Evolutionary conservation across 2,113 vertebrate species (phyloP).

Genomic region (Petrocephalus microphthalmus): DNA sequence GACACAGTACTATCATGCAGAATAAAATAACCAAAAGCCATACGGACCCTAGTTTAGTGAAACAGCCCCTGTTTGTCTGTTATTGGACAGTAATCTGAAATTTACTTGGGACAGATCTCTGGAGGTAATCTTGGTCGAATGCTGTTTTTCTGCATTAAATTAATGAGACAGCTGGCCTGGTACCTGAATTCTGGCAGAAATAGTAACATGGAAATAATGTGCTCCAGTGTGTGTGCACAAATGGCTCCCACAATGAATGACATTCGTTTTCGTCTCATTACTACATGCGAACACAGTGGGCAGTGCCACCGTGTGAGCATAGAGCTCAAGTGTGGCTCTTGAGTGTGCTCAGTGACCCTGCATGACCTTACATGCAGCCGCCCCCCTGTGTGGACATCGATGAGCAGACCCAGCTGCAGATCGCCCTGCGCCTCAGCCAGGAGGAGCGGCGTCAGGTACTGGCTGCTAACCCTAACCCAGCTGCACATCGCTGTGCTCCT

Average conservation of each 20-base stretch:
- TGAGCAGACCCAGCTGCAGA: conserved; percentile 88
- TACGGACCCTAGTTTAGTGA: not conserved
- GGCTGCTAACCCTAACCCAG: conserved; percentile 12
- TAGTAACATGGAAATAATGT: not conserved
- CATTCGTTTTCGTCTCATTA: not conserved
- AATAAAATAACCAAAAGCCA: not conserved
- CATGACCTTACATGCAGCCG: conserved; percentile 47
- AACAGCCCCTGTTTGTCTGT: not conserved
- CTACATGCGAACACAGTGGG: not conserved
- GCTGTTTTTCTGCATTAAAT: not conserved
- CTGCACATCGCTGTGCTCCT: not conserved
- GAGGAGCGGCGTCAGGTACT: conserved; percentile 86
- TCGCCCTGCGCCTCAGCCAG: conserved; percentile 84
- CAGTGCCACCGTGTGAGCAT: not conserved
- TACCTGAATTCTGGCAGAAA: not conserved
- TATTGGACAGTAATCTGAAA: not conserved
- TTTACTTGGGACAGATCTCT: not conserved
- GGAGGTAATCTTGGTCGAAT: not conserved
- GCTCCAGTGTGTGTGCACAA: not conserved
- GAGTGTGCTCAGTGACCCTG: not conserved
- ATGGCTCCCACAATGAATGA: not conserved
- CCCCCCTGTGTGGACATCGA: conserved; percentile 68
- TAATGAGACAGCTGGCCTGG: not conserved
- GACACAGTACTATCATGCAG: not conserved
- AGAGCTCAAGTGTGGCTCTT: not conserved